Evolutionary conservation across 1,140 invertebrate genomes (phyloP), one percentile per base, ranked within the genome.

Genomic region (Euborellia annulipes): DNA sequence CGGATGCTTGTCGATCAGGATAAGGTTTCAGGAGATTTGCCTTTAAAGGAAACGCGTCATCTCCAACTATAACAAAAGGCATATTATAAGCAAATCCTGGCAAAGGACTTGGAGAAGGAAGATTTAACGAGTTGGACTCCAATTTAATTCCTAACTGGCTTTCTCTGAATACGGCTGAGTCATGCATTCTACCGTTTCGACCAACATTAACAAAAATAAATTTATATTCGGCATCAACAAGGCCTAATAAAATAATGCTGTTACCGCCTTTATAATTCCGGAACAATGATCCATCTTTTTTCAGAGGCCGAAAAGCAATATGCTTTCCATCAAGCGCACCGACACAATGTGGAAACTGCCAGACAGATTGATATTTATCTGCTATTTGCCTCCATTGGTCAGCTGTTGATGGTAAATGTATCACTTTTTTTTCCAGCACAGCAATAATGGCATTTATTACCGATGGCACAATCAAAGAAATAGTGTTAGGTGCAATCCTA

Each of bases 31-130:
- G 65, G 41, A 70, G 46, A 46, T 61, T 59, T 38, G 39, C 19
- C 23, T 48, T 54, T 21, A 68, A 53, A 38, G 60, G 53, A 54
- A 70, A 71, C 32, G 63, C 65, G 43, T 60, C 61, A 58, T 70
- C 66, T 30, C 13, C 46, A 20, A 64, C 49, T 22, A 67, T 36
- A 17, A 56, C 45, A 36, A 52, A 53, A 19, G 53, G 46, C 17
- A 54, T n/a, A 27, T 38, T 43, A 23, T 45, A 45, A 23, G 49
- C 42, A 30, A 37, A 46, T 23, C 47, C 32, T 16, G 49, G 45
- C 36, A 54, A 43, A 41, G 47, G 46, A 30, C 30, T 37, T 22
- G 48, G 42, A 37, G 14, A 39, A 39, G 59, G 61, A 19, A 62
- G 50, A 43, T 46, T 36, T 34, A 51, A 27, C 14, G 38, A 20